These are phyloP conservation scores for Cladopsammia gracilis DNA, from an alignment of 64 coral and sea anemone genomes.

Conservation along the genomic window DNA sequence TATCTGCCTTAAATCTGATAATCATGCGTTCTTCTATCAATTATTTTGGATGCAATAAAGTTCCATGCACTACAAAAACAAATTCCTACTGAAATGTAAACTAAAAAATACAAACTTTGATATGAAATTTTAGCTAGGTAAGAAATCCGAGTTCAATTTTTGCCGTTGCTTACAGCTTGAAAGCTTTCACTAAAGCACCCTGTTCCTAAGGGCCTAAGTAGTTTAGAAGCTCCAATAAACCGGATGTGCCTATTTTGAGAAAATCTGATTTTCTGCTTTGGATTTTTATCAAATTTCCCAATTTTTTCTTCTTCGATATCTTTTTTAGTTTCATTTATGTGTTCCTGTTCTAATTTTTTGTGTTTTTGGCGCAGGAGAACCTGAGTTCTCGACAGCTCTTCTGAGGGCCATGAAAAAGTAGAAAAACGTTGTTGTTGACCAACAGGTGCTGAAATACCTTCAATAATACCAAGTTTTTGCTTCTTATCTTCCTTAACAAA, in stretches of 20 bases:
- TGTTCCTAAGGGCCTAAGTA: slow-evolving; percentile 3
- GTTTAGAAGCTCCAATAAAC: background rate
- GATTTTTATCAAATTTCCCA: background rate
- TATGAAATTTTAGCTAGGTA: no score
- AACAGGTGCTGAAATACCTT: background rate
- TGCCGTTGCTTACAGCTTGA: background rate
- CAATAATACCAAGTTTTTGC: background rate
- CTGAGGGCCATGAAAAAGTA: background rate
- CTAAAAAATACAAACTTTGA: no score
- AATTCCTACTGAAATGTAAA: no score
- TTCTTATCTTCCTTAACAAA: background rate
- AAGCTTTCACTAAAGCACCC: slow-evolving; percentile 36
- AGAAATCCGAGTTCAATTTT: no score
- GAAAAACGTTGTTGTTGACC: background rate
- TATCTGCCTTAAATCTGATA: no score
- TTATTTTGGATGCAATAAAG: no score
- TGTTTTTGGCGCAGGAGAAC: background rate
- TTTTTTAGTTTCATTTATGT: no score
- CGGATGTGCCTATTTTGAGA: background rate
- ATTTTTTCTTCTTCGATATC: background rate
- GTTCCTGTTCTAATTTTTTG: background rate
- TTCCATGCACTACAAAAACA: no score
- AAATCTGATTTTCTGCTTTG: background rate
- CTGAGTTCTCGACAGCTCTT: background rate
- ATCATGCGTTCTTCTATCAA: no score